Evolutionary conservation across 2,113 vertebrate genomes (phyloP).

Genomic region (Acanthisitta chloris): DNA sequence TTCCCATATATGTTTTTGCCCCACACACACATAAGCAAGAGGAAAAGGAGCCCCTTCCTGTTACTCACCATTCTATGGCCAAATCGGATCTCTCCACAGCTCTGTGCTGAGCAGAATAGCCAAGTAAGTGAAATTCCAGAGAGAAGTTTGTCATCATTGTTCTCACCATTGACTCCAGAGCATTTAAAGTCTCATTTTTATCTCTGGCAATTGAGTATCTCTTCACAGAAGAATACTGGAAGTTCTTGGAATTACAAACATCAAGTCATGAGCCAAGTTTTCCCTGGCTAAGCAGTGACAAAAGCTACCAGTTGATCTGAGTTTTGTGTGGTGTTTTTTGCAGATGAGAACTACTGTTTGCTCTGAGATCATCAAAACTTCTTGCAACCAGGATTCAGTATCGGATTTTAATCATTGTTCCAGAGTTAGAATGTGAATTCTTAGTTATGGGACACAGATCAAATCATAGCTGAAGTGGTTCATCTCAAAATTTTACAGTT

Average conservation of each 20-base stretch:
- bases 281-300: background rate
- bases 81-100: accelerated
- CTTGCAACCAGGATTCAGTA: background rate
- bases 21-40: background rate
- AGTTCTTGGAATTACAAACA: constrained; percentile 49
- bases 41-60: background rate
- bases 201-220: background rate
- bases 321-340: constrained; percentile 13
- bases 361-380: constrained; percentile 46
- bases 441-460: background rate
- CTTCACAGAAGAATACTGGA: constrained; percentile 41
- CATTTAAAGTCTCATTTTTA: background rate
- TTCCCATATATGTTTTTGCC: background rate
- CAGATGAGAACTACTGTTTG: constrained; percentile 40
- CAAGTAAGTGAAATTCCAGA: background rate
- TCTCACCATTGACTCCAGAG: background rate
- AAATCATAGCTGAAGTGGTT: background rate
- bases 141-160: background rate
- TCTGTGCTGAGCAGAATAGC: background rate
- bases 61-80: background rate
- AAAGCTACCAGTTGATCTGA: constrained; percentile 12
- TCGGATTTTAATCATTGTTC: background rate
- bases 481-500: constrained; percentile 28
- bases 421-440: background rate
- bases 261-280: background rate